Evolutionary conservation across 2,888 invertebrate genomes (phyloP).

Genomic region (Brachypterus glaber): DNA sequence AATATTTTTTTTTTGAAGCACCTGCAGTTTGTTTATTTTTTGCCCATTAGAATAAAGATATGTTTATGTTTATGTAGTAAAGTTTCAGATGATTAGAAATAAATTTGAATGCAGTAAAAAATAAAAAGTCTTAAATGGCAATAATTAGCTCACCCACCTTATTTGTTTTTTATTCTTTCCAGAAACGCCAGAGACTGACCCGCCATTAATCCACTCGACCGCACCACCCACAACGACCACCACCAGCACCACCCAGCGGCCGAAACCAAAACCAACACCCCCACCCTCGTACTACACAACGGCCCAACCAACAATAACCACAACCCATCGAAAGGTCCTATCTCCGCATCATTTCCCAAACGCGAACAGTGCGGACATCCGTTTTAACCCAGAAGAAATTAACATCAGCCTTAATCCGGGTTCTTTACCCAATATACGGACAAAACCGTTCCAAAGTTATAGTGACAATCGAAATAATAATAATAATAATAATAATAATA

Average conservation of each 20-base stretch:
- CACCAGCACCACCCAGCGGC: conserved; percentile 19
- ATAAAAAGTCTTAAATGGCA: too few relatives aligned
- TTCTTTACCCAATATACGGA: conserved; percentile 32
- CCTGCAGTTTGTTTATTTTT: too few relatives aligned
- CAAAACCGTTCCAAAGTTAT: conserved; percentile 24
- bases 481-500: conserved; percentile 35
- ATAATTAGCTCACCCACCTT: too few relatives aligned
- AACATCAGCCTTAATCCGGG: conserved; percentile 38
- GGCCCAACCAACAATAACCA: conserved; percentile 21
- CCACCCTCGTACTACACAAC: conserved; percentile 24
- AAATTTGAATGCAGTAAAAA: too few relatives aligned
- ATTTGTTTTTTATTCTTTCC: conserved; percentile 22
- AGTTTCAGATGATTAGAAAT: too few relatives aligned
- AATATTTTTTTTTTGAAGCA: too few relatives aligned
- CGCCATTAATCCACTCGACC: conserved; percentile 31
- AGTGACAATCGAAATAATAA: conserved; percentile 19
- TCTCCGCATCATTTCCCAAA: conserved; percentile 34
- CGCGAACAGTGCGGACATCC: conserved; percentile 32
- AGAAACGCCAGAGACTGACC: conserved; percentile 38
- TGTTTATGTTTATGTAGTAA: too few relatives aligned
- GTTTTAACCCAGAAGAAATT: conserved; percentile 39
- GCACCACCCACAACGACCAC: conserved; percentile 30
- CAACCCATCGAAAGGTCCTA: conserved; percentile 20
- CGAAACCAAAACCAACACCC: conserved; percentile 19
- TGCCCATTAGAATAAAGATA: too few relatives aligned